These are phyloP conservation scores for Uropsilus gracilis DNA, from an alignment of 2,113 vertebrate species.

Conservation along the genomic window DNA sequence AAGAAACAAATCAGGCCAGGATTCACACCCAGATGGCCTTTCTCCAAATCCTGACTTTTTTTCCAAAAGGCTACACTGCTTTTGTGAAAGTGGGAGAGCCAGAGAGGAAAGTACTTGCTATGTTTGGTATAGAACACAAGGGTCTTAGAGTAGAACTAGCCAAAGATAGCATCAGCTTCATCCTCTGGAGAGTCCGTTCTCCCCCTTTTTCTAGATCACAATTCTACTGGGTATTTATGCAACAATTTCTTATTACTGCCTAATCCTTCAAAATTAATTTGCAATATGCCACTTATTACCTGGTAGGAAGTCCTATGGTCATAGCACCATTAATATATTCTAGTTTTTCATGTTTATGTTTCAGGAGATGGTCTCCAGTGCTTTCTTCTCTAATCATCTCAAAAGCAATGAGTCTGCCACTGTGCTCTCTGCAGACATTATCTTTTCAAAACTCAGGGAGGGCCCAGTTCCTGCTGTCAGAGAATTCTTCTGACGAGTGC, in stretches of 20 bases:
- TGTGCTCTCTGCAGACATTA: neutral
- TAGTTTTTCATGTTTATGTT: neutral
- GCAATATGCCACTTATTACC: neutral
- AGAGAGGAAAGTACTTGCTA: neutral
- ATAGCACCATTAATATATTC: neutral
- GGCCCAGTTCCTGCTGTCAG: neutral
- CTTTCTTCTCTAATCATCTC: neutral
- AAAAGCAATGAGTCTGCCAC: neutral
- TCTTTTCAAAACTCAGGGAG: conserved; percentile 17
- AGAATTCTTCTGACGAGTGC: conserved; percentile 43
- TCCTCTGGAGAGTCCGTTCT: neutral
- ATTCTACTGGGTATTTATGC: neutral
- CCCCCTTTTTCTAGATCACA: neutral
- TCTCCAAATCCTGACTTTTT: neutral
- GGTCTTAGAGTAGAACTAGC: neutral
- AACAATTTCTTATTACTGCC: neutral
- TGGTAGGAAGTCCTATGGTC: neutral
- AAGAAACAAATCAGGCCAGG: neutral
- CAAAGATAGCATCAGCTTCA: neutral
- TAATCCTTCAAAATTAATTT: conserved; percentile 21
- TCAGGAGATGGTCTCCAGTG: neutral
- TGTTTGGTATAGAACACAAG: neutral
- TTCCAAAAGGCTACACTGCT: neutral
- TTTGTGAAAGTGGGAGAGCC: neutral
- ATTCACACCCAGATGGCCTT: neutral